Conservation (phyloP, 1,140 invertebrate genomes). For the Achroia grisella region DNA sequence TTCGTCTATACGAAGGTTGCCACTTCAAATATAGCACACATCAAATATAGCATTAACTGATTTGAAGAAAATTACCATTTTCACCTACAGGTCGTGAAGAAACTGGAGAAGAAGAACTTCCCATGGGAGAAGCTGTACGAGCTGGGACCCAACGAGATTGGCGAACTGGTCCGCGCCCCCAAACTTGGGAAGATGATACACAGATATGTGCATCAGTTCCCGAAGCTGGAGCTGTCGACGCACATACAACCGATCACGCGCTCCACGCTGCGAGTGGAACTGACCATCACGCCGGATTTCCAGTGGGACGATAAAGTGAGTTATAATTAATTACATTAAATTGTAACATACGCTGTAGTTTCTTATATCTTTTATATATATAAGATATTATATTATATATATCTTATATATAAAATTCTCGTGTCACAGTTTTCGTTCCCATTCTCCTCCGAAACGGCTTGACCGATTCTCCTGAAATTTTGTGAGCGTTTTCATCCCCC, state of each 20-base stretch:
- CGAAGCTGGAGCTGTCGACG: slow-evolving; percentile 94
- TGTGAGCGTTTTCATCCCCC: too few species aligned
- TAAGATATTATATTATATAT: neutral
- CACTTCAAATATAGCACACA: too few species aligned
- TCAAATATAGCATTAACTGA: too few species aligned
- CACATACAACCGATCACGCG: slow-evolving; percentile 99
- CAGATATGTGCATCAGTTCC: slow-evolving; percentile 98
- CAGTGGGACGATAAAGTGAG: slow-evolving; percentile 96
- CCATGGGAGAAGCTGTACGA: slow-evolving; percentile 97
- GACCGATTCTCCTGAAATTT: too few species aligned
- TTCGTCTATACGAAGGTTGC: too few species aligned
- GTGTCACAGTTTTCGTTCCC: too few species aligned
- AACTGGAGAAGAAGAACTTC: slow-evolving; percentile 98
- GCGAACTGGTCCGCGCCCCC: slow-evolving; percentile 95
- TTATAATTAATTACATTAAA: neutral
- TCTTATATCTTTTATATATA: too few species aligned
- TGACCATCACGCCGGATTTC: slow-evolving; percentile 99
- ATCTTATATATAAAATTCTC: too few species aligned
- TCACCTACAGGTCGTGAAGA: slow-evolving; percentile 83
- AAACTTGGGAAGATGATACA: slow-evolving; percentile 98
- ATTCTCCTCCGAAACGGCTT: too few species aligned
- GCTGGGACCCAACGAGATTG: slow-evolving; percentile 97
- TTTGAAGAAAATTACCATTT: neutral
- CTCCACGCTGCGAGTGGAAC: slow-evolving; percentile 93
- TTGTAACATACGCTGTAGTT: neutral